Percentiles rank a stretch among this genome's conserved stretches.
Conservation (phyloP, 2,888 invertebrate genomes). For the Rambutsinella grinnellia region DNA sequence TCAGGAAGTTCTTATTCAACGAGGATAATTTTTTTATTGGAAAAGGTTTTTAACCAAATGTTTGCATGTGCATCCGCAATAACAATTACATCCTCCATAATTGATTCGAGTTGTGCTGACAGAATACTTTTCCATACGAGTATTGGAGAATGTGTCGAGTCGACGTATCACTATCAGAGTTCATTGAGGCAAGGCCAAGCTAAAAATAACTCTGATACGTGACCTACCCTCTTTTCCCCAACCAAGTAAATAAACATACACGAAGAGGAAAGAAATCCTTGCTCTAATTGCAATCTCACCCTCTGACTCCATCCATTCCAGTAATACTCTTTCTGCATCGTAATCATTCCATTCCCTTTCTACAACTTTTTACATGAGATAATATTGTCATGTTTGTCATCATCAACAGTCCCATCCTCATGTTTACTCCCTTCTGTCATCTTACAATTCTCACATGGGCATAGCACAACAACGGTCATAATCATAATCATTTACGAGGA, state of each 20-base stretch:
- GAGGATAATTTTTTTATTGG: background rate
- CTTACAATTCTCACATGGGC: background rate
- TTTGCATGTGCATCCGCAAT: background rate
- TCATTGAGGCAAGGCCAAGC: background rate
- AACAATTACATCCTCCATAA: background rate
- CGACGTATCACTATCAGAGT: background rate
- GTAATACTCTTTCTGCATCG: background rate
- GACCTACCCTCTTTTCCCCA: slow-evolving; percentile 12
- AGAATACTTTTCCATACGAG: background rate
- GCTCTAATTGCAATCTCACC: background rate
- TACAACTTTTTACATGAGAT: background rate
- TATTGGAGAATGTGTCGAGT: no score
- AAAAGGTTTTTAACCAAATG: background rate
- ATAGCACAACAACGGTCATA: background rate
- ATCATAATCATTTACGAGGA: background rate
- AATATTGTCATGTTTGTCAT: background rate
- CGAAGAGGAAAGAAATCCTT: background rate
- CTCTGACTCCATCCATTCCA: background rate
- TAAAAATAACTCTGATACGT: background rate
- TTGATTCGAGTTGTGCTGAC: background rate
- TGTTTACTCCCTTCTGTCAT: background rate
- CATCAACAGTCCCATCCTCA: no score
- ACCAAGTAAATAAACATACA: background rate
- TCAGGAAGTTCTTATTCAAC: background rate
- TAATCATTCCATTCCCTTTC: background rate